phyloP scores from a whole-genome alignment of 2,888 invertebrate species.

The Eristalis tenax region DNA sequence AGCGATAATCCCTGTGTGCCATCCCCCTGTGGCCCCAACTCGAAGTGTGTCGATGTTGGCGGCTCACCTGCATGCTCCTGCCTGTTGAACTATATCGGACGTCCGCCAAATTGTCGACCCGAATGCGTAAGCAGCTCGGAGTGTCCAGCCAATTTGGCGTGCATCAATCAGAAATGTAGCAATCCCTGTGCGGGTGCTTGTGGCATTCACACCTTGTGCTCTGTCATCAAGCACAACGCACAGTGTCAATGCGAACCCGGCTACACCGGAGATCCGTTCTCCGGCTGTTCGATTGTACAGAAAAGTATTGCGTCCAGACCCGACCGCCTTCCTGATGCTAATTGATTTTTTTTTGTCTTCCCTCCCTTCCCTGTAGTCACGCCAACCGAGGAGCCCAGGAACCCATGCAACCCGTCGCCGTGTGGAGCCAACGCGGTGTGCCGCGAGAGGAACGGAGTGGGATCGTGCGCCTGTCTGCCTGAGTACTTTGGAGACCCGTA shows the following conservation, averaged over 20 bases:
- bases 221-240: constrained; percentile 89
- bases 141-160: constrained; percentile 88
- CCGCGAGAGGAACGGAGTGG: constrained; percentile 88
- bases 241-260: constrained; percentile 88
- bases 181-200: constrained; percentile 91
- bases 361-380: constrained; percentile 74
- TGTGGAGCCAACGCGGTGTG: constrained; percentile 91
- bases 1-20: constrained; percentile 90
- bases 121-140: constrained; percentile 89
- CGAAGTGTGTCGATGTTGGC: constrained; percentile 88
- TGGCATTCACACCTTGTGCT: constrained; percentile 88
- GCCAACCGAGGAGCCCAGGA: constrained; percentile 83
- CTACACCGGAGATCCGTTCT: constrained; percentile 90
- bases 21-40: constrained; percentile 92
- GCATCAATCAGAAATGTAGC: constrained; percentile 89
- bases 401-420: constrained; percentile 90
- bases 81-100: constrained; percentile 88
- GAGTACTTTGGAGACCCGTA: constrained; percentile 91
- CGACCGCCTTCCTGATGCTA: background rate
- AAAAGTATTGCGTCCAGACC: constrained; percentile 78
- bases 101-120: constrained; percentile 91
- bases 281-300: constrained; percentile 85
- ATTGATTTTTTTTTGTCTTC: constrained; percentile 19
- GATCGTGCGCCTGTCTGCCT: constrained; percentile 88
- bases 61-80: constrained; percentile 92